These are phyloP conservation scores for Danio tinwini DNA, from an alignment of 2,797 vertebrate genomes.

Conservation along the genomic window DNA sequence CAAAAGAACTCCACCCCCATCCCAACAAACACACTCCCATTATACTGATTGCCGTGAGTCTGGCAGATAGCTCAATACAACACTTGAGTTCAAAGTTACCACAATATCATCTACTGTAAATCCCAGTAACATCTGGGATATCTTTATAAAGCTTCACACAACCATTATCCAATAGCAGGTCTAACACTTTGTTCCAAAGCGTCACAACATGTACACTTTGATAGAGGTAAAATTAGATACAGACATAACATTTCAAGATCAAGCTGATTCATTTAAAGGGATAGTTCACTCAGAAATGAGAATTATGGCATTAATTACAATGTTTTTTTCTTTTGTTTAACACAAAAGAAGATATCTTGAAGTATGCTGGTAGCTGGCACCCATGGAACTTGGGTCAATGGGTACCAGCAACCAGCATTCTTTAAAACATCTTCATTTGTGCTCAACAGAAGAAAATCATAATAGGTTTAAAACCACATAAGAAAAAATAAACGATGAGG, in stretches of 20 bases:
- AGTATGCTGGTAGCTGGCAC: too few species aligned
- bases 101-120: not conserved
- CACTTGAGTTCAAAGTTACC: conserved; percentile 8
- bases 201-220: conserved; percentile 14
- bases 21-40: conserved; percentile 13
- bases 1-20: not conserved
- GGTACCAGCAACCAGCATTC: too few species aligned
- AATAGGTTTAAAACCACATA: too few species aligned
- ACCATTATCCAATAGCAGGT: not conserved
- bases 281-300: not conserved
- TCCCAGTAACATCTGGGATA: not conserved
- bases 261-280: not conserved
- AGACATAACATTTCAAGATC: not conserved
- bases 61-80: conserved; percentile 8
- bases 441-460: too few species aligned
- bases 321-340: too few species aligned
- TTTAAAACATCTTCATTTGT: too few species aligned
- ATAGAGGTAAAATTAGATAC: conserved; percentile 13
- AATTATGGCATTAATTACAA: too few species aligned
- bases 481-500: too few species aligned
- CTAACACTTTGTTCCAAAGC: conserved; percentile 12
- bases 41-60: conserved; percentile 29
- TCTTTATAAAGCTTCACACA: conserved; percentile 7
- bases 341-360: too few species aligned
- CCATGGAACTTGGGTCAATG: too few species aligned